Percentiles rank a stretch among this genome's conserved stretches.
phyloP scores from a whole-genome alignment of 2,797 vertebrate species.

The Serranus cabrilla region DNA sequence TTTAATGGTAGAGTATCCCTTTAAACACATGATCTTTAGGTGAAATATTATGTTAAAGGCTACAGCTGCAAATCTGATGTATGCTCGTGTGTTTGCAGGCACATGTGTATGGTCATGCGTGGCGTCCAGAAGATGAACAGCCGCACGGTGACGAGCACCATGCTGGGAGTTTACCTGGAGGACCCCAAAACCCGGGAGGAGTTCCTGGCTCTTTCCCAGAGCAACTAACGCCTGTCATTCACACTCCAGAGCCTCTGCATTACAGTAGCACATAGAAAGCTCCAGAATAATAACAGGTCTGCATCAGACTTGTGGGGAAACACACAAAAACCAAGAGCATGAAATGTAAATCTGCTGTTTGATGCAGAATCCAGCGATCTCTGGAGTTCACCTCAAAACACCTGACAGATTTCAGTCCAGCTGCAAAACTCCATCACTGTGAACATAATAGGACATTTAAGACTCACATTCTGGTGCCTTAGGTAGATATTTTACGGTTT shows the following conservation, averaged over 20 bases:
- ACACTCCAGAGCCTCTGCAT: conserved; percentile 31
- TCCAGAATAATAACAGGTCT: conserved; percentile 1
- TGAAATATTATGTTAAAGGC: background rate
- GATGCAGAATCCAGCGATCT: conserved; percentile 27
- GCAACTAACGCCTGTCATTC: conserved; percentile 43
- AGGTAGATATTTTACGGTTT: conserved; percentile 46
- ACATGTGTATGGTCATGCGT: conserved; percentile 90
- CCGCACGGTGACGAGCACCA: conserved; percentile 85
- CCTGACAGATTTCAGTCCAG: conserved; percentile 37
- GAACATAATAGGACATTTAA: conserved; percentile 36
- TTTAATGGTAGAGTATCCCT: background rate
- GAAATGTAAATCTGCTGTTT: conserved; percentile 12
- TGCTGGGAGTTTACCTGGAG: conserved; percentile 87
- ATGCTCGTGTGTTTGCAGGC: conserved; percentile 70
- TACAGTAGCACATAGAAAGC: background rate
- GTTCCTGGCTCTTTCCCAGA: conserved; percentile 84
- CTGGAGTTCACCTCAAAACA: conserved; percentile 23
- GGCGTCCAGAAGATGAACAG: conserved; percentile 91
- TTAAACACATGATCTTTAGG: background rate
- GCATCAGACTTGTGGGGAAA: conserved; percentile 14
- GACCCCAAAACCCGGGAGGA: conserved; percentile 89
- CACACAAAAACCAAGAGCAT: background rate
- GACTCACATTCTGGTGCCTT: conserved; percentile 69
- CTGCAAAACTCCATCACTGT: conserved; percentile 55
- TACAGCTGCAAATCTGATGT: conserved; percentile 12